Evolutionary conservation across 1,140 invertebrate species (phyloP), one percentile per base, ranked within the genome.

Genomic region (Cepaea nemoralis): DNA sequence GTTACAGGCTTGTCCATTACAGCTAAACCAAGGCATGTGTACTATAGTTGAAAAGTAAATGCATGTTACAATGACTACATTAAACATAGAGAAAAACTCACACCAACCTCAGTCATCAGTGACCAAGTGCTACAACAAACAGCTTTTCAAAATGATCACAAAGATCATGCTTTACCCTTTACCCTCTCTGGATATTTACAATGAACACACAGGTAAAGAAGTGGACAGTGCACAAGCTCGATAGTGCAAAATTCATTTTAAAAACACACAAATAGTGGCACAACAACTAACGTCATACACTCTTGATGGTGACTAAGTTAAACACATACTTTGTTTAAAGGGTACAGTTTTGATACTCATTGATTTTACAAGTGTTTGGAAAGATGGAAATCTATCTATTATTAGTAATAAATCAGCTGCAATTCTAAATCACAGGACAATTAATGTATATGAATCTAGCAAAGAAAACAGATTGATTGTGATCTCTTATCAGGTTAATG

Each of bases 1-100:
- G 59, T 2, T 31, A 63, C n/a, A 31, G 33, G 35, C 40, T 70
- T 70, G 69, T 70, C 40, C 69, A 70, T 42, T 39, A 69, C 37
- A 14, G 66, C 31, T 16, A 31, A 70, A 40, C 40, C 39, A 70
- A 70, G 24, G 69, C 37, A 40, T n/a, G 5, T 3, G 10, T 39
- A 19, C 12, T 40, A 22, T 42, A 70, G 37, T 6, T 70, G 69
- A 35, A 70, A 39, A 70, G 24, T 22, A 39, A 70, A 70, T 39
- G 22, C 66, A 69, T 37, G 12, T 33, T 55, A 55, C 42, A 10
- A 8, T 70, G 22, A 22, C 40, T 37, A 39, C 27, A 70, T 70
- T 24, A 14, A 39, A 39, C 24, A 70, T 8, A 39, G 40, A 70
- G 39, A 42, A 27, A 40, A 1, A 37, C 19, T 39, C 35, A 14